A percentile compares a stretch with the other conserved stretches of the same genome.
Evolutionary conservation across 2,888 invertebrate genomes (phyloP).

Genomic region (Brachyptera risi): DNA sequence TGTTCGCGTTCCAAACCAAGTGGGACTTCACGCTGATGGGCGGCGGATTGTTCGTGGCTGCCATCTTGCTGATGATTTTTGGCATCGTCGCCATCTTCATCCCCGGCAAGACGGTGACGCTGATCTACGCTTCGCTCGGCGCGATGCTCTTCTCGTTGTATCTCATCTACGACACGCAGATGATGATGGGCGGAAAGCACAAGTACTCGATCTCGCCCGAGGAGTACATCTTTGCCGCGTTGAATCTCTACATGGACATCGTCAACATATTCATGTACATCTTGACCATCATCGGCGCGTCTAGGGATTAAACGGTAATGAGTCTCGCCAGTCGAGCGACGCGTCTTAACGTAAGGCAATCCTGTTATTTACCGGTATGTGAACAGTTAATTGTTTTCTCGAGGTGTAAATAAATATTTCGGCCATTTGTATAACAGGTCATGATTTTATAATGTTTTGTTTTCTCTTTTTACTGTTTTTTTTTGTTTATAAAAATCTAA

Average conservation of each 20-base stretch:
- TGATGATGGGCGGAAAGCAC: constrained; percentile 87
- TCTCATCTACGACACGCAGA: constrained; percentile 85
- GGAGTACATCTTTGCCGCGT: constrained; percentile 90
- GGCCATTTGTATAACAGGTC: too few relatives aligned
- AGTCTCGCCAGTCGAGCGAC: too few relatives aligned
- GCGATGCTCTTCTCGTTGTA: constrained; percentile 86
- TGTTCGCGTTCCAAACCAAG: constrained; percentile 93
- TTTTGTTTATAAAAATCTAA: too few relatives aligned
- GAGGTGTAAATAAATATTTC: too few relatives aligned
- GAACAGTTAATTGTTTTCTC: too few relatives aligned
- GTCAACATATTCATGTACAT: constrained; percentile 88
- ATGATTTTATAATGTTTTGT: too few relatives aligned
- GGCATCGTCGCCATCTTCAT: constrained; percentile 70
- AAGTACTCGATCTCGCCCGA: constrained; percentile 87
- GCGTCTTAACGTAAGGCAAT: too few relatives aligned
- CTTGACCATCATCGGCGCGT: constrained; percentile 59
- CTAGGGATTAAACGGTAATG: constrained; percentile 21
- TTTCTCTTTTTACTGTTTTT: too few relatives aligned
- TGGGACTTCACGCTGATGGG: constrained; percentile 79
- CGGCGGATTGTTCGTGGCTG: constrained; percentile 70
- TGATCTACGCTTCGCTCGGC: constrained; percentile 80
- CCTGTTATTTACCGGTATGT: too few relatives aligned
- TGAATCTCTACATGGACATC: constrained; percentile 85
- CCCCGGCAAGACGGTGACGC: constrained; percentile 43
- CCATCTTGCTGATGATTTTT: constrained; percentile 71